phyloP scores from a whole-genome alignment of 1,140 invertebrate genomes.

The Eriocheir sinensis region DNA sequence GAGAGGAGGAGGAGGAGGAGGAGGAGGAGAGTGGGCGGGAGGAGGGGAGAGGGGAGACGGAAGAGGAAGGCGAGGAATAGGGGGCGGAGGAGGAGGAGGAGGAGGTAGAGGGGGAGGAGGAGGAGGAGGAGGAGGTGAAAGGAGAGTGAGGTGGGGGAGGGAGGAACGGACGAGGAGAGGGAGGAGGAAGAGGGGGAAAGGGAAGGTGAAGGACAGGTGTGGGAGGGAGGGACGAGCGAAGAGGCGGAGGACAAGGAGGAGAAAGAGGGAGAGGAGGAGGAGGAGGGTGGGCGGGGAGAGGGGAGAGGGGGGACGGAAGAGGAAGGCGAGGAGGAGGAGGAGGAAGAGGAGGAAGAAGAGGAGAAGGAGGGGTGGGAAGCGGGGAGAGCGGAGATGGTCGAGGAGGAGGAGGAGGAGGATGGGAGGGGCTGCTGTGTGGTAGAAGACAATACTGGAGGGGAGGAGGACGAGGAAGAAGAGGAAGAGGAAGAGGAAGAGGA shows the following conservation, averaged over 20 bases:
- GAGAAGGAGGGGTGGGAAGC: conserved; percentile 23
- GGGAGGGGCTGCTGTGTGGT: too few relatives aligned
- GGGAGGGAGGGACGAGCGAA: background rate
- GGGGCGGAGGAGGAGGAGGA: background rate
- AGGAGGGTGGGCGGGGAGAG: background rate
- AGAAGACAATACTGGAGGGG: too few relatives aligned
- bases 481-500: conserved; percentile 21
- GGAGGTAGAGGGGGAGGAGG: background rate
- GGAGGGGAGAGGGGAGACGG: background rate
- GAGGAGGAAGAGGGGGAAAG: background rate
- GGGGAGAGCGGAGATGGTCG: too few relatives aligned
- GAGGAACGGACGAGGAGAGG: background rate
- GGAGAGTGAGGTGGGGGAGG: background rate
- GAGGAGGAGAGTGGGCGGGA: background rate
- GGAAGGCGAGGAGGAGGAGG: background rate
- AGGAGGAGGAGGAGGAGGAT: background rate
- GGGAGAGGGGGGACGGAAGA: background rate
- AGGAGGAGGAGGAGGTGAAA: background rate
- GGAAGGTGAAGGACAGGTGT: background rate
- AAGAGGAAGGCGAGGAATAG: background rate
- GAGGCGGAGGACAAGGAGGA: background rate
- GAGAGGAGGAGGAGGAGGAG: background rate
- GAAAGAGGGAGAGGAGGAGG: background rate
- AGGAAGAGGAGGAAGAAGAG: background rate
- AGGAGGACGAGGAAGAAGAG: background rate